Conservation (phyloP, 2,888 invertebrate species). For the Pandemis heparana region DNA sequence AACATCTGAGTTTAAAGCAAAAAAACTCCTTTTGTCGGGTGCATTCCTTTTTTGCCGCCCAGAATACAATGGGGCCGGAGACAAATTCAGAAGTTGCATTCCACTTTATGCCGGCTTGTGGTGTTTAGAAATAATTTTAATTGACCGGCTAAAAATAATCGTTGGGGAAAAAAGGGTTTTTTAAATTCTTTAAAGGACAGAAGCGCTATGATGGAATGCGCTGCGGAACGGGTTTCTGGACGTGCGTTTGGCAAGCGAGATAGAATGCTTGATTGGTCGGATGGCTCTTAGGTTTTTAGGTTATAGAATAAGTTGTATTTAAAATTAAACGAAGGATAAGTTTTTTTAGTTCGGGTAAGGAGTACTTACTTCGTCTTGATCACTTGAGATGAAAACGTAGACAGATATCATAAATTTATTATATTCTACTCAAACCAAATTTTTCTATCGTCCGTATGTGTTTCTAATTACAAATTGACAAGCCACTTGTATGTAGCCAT, state of each 20-base stretch:
- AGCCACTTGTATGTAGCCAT: too few relatives aligned
- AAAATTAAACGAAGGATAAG: background rate
- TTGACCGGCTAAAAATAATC: slow-evolving; percentile 46
- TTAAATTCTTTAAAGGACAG: slow-evolving; percentile 38
- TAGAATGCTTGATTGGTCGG: slow-evolving; percentile 37
- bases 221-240: slow-evolving; percentile 25
- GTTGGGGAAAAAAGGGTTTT: slow-evolving; percentile 42
- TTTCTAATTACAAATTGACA: too few relatives aligned
- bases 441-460: too few relatives aligned
- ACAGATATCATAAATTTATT: too few relatives aligned
- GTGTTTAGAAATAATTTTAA: slow-evolving; percentile 49
- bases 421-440: too few relatives aligned
- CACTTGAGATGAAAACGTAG: too few relatives aligned
- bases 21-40: slow-evolving; percentile 45
- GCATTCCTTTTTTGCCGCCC: slow-evolving; percentile 40
- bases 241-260: slow-evolving; percentile 22
- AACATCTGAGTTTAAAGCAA: slow-evolving; percentile 27
- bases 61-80: slow-evolving; percentile 44
- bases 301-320: background rate
- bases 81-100: slow-evolving; percentile 44
- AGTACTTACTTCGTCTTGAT: too few relatives aligned
- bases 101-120: slow-evolving; percentile 42
- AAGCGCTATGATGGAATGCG: slow-evolving; percentile 44
- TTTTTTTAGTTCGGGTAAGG: too few relatives aligned
- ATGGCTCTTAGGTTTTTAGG: background rate